Conservation (phyloP, 1,140 invertebrate genomes). For the Lysiphlebus fabarum region DNA sequence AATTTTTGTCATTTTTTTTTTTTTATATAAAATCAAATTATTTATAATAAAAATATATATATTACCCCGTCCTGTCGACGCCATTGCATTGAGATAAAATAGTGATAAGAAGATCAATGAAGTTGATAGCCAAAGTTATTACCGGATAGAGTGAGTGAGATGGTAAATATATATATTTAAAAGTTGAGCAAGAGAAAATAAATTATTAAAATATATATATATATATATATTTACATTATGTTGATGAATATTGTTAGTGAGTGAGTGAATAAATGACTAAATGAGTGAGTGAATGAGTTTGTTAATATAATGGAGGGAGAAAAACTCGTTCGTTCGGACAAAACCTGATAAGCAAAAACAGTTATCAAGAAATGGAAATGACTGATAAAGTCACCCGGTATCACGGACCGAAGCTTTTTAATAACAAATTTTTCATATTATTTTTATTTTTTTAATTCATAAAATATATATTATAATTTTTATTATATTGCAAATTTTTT, state of each 20-base stretch:
- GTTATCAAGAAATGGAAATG: conserved; percentile 58
- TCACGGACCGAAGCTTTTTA: conserved; percentile 28
- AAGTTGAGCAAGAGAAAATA: conserved; percentile 29
- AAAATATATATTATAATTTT: conserved; percentile 7
- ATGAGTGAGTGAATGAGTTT: neutral
- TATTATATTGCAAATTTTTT: too few species aligned
- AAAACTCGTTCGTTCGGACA: conserved; percentile 35
- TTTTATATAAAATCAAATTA: too few species aligned
- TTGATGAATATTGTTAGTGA: too few species aligned
- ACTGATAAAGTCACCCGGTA: conserved; percentile 47
- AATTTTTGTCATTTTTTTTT: too few species aligned
- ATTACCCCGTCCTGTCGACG: conserved; percentile 38
- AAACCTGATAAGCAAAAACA: conserved; percentile 51
- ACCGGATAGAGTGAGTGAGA: conserved; percentile 53
- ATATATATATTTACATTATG: conserved; percentile 5
- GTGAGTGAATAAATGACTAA: neutral
- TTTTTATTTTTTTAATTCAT: conserved; percentile 3
- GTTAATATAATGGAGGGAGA: neutral
- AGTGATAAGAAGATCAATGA: conserved; percentile 57
- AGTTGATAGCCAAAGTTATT: conserved; percentile 55
- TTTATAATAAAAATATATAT: conserved; percentile 9
- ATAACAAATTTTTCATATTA: conserved; percentile 30
- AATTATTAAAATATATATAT: conserved; percentile 7
- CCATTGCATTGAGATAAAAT: conserved; percentile 54
- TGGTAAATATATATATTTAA: conserved; percentile 27